Conservation (phyloP, 2,797 vertebrate species). For the Neosilurus hyrtlii region DNA sequence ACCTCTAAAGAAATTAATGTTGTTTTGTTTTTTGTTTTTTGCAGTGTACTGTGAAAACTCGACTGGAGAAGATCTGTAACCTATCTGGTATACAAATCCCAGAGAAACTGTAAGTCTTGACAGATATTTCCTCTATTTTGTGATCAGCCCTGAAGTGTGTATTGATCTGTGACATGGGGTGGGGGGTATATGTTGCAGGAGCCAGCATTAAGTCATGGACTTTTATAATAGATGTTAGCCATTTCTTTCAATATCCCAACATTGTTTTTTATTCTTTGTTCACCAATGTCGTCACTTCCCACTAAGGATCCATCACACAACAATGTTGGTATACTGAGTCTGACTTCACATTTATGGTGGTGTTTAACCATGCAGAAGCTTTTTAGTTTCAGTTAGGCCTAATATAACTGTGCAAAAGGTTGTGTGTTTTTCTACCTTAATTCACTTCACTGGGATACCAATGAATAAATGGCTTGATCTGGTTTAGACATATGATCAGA, state of each 20-base stretch:
- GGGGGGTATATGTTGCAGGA: not conserved
- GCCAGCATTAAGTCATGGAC: not conserved
- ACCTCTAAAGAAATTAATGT: not conserved
- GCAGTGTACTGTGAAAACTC: conserved; percentile 46
- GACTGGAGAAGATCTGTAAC: conserved; percentile 51
- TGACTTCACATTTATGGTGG: not conserved
- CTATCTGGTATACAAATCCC: conserved; percentile 48
- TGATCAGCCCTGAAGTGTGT: not conserved
- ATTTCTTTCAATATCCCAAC: not conserved
- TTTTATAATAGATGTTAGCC: not conserved
- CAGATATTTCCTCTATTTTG: not conserved
- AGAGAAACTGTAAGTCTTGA: not conserved
- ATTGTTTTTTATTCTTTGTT: not conserved
- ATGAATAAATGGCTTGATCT: conserved; percentile 4
- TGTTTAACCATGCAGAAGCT: conserved; percentile 8
- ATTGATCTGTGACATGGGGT: not conserved
- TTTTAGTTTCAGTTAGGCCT: not conserved
- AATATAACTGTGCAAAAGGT: conserved; percentile 4
- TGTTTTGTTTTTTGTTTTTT: not conserved
- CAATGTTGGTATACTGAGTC: not conserved
- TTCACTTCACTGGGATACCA: conserved; percentile 11
- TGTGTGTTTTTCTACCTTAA: conserved; percentile 13
- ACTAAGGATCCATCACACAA: not conserved
- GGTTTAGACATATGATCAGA: conserved; percentile 19
- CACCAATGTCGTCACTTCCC: not conserved